A percentile compares a stretch with the other conserved stretches of the same genome.
Conservation (phyloP, 2,113 vertebrate genomes). For the Arenaria interpres region DNA sequence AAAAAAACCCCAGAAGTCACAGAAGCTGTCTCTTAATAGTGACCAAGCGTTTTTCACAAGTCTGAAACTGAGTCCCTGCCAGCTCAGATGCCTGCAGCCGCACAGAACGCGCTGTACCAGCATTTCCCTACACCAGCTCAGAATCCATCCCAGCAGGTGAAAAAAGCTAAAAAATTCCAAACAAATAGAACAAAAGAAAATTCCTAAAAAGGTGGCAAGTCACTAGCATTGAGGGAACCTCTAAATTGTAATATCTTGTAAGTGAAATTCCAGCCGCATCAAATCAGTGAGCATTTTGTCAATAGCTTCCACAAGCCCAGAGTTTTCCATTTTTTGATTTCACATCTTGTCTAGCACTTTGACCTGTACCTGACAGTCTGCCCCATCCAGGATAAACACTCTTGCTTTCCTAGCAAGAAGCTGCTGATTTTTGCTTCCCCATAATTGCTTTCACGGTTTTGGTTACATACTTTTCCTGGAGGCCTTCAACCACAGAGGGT, state of each 20-base stretch:
- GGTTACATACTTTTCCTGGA: neutral
- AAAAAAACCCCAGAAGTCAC: neutral
- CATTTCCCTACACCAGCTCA: neutral
- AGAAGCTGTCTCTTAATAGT: neutral
- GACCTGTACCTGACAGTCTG: neutral
- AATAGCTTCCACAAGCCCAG: neutral
- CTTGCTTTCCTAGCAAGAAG: neutral
- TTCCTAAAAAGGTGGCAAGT: neutral
- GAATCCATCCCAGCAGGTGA: neutral
- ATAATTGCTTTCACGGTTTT: neutral
- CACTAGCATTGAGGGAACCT: neutral
- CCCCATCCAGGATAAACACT: neutral
- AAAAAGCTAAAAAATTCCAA: neutral
- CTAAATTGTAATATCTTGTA: neutral
- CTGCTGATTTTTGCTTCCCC: neutral
- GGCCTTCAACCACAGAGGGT: neutral
- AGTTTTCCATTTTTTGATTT: neutral
- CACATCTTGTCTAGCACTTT: neutral
- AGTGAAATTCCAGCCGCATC: neutral
- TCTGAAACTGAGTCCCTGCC: neutral
- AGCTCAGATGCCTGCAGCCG: neutral
- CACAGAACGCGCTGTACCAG: fast-evolving
- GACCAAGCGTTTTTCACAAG: neutral
- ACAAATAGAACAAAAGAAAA: neutral
- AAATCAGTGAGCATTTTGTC: neutral